Percentiles rank a stretch among this genome's conserved stretches.
Evolutionary conservation across 2,888 invertebrate genomes (phyloP).

Genomic region (Dicranocentrus wangi): DNA sequence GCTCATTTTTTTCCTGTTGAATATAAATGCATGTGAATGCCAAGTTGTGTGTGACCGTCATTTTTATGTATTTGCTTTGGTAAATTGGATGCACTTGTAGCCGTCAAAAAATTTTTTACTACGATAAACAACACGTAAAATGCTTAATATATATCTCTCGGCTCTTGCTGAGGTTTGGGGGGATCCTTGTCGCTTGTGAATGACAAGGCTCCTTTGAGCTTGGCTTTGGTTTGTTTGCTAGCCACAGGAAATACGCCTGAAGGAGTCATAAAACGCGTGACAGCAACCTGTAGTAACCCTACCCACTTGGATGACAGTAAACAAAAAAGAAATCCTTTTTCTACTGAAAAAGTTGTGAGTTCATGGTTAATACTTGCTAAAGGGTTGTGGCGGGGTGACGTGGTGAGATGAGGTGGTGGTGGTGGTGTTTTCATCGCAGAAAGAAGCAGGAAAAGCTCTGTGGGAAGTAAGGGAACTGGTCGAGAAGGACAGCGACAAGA

Average conservation of each 20-base stretch:
- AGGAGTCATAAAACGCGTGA: slow-evolving; percentile 51
- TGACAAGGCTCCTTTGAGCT: slow-evolving; percentile 7
- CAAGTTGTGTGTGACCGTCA: too few species aligned
- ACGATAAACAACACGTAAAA: too few species aligned
- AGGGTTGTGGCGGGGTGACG: not conserved
- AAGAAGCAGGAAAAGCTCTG: too few species aligned
- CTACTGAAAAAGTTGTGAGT: not conserved
- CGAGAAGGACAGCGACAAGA: not conserved
- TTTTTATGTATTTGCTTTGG: too few species aligned
- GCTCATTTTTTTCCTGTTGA: too few species aligned
- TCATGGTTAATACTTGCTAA: not conserved
- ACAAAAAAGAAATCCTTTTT: slow-evolving; percentile 2
- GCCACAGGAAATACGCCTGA: slow-evolving; percentile 60
- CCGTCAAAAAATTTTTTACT: too few species aligned
- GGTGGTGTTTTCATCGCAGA: not conserved
- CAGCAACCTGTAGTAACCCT: slow-evolving; percentile 41
- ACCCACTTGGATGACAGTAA: slow-evolving; percentile 8
- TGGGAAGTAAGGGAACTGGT: too few species aligned
- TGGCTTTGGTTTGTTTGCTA: slow-evolving; percentile 13
- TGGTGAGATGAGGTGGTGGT: not conserved
- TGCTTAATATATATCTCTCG: too few species aligned
- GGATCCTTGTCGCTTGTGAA: too few species aligned
- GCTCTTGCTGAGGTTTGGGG: too few species aligned
- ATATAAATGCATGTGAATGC: too few species aligned
- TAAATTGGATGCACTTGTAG: too few species aligned